Conservation (phyloP, 2,888 invertebrate genomes). For the Stenotaenia linearis region DNA sequence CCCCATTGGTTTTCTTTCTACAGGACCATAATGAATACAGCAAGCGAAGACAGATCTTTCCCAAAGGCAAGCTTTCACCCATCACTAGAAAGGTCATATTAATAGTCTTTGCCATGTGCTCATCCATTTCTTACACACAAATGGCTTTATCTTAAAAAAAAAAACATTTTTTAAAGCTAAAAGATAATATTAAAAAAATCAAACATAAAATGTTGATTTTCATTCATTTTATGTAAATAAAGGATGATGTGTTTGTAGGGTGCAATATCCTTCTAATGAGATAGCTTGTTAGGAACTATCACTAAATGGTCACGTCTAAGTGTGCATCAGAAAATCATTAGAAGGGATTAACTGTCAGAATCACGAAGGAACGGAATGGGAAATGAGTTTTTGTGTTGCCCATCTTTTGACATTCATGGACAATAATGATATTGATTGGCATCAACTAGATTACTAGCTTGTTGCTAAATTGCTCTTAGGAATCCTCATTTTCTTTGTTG, state of each 20-base stretch:
- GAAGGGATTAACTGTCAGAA: conserved; percentile 8
- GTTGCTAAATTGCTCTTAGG: background rate
- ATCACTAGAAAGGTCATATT: background rate
- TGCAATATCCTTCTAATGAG: background rate
- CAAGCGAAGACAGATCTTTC: conserved; percentile 21
- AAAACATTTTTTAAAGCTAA: background rate
- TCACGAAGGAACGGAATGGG: background rate
- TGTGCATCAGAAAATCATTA: conserved; percentile 26
- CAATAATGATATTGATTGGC: conserved; percentile 23
- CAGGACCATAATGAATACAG: conserved; percentile 15
- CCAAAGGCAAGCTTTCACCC: conserved; percentile 14
- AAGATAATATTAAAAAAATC: no score
- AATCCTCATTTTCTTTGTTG: background rate
- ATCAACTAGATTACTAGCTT: background rate
- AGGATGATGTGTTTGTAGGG: background rate
- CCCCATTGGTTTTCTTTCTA: conserved; percentile 16
- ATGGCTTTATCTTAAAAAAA: background rate
- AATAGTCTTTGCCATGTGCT: background rate
- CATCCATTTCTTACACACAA: conserved; percentile 3
- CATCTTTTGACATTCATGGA: conserved; percentile 8
- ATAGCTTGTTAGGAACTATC: conserved; percentile 23
- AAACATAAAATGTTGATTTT: background rate
- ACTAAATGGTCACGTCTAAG: conserved; percentile 3
- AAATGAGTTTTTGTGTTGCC: conserved; percentile 10
- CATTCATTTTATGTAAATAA: background rate